Percentiles rank a stretch among this genome's conserved stretches.
Evolutionary conservation across 2,113 vertebrate species (phyloP).

Genomic region (Chaetorhynchus papuensis): DNA sequence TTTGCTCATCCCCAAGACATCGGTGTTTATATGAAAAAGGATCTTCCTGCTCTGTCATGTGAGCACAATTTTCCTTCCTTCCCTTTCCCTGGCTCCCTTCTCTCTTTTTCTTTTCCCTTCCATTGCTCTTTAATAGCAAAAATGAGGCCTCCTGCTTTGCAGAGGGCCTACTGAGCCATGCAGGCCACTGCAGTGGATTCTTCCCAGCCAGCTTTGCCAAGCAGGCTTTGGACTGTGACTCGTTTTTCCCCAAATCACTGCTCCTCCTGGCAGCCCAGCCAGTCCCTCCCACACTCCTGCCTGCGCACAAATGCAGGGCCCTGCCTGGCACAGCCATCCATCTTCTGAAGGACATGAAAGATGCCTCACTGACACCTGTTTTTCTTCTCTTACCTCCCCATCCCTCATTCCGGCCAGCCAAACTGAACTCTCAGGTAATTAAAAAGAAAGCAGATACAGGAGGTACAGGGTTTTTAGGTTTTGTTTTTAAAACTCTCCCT

Average conservation of each 20-base stretch:
- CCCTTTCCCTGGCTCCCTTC: background rate
- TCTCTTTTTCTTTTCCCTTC: background rate
- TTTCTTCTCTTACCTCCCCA: background rate
- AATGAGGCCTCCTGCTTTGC: background rate
- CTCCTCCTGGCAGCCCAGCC: background rate
- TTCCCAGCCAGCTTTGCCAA: background rate
- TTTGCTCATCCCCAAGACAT: background rate
- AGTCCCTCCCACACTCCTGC: background rate
- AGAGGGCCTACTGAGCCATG: background rate
- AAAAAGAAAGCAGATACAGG: background rate
- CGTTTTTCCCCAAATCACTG: background rate
- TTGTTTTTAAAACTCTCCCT: background rate
- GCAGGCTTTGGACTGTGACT: background rate
- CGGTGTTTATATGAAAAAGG: background rate
- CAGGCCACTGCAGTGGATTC: accelerated
- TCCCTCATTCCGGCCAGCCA: background rate
- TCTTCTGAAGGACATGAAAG: background rate
- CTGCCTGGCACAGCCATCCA: background rate
- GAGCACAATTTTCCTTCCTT: background rate
- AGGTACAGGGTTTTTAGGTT: accelerated
- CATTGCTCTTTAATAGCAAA: background rate
- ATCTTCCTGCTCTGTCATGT: background rate
- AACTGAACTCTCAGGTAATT: background rate
- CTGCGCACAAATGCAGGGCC: background rate
- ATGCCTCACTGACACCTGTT: background rate